These are phyloP conservation scores for Trochalopteron elliotii DNA, from an alignment of 2,113 vertebrate species.

Conservation along the genomic window DNA sequence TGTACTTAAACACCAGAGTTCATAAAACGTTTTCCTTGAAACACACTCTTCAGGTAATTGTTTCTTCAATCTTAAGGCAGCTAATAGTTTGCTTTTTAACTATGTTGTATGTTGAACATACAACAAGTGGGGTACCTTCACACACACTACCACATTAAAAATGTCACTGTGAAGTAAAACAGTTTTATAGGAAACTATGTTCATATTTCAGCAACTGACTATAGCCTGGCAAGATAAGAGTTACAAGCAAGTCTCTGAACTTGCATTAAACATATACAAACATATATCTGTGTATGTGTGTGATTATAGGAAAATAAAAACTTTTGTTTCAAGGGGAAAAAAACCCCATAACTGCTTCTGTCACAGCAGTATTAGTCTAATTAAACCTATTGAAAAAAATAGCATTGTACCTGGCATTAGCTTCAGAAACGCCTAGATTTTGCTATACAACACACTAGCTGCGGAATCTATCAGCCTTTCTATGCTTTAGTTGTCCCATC, in stretches of 20 bases:
- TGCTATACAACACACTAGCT: neutral
- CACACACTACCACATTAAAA: neutral
- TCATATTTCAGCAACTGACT: neutral
- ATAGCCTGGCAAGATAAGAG: neutral
- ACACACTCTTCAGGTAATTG: neutral
- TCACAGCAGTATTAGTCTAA: neutral
- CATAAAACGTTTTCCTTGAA: neutral
- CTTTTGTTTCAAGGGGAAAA: neutral
- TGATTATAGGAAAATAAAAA: neutral
- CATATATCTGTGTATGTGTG: rapidly evolving
- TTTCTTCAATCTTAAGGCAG: neutral
- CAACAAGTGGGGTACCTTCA: neutral
- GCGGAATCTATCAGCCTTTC: neutral
- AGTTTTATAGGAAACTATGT: neutral
- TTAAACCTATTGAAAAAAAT: neutral
- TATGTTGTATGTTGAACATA: rapidly evolving
- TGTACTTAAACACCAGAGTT: neutral
- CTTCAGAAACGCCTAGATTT: neutral
- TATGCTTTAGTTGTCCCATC: neutral
- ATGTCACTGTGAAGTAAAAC: neutral
- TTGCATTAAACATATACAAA: neutral
- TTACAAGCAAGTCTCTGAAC: neutral
- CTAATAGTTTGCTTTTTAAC: neutral
- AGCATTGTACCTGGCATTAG: neutral
- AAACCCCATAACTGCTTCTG: neutral